Evolutionary conservation across 2,797 vertebrate species (phyloP).

Genomic region (Dermochelys coriacea): DNA sequence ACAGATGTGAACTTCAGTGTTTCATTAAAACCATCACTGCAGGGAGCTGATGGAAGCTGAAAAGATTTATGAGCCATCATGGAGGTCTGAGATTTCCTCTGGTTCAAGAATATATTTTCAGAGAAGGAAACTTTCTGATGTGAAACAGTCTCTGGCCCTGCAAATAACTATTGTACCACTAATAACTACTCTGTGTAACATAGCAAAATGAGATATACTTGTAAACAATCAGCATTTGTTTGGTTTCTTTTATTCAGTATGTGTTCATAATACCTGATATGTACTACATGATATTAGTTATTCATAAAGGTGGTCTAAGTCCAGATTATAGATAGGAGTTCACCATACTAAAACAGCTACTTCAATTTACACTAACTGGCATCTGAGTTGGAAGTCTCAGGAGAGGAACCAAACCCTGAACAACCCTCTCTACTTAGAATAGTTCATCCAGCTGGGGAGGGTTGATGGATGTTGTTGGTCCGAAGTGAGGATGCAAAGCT

Average conservation of each 20-base stretch:
- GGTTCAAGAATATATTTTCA: constrained; percentile 29
- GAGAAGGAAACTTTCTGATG: constrained; percentile 31
- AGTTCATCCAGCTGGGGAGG: neutral
- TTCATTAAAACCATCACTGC: constrained; percentile 72
- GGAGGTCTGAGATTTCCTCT: constrained; percentile 68
- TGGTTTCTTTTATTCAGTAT: neutral
- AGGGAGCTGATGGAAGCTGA: constrained; percentile 74
- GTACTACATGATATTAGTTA: neutral
- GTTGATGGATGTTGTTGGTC: fast-evolving
- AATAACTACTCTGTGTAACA: neutral
- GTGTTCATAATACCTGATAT: neutral
- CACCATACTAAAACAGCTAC: neutral
- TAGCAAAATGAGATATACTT: neutral
- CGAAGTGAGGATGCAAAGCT: neutral
- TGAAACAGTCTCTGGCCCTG: constrained; percentile 28
- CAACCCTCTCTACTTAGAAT: neutral
- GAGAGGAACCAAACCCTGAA: neutral
- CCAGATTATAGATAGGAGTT: constrained; percentile 1
- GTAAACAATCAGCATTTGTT: neutral
- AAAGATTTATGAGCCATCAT: constrained; percentile 67
- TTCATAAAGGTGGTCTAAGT: neutral
- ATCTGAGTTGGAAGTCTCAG: neutral
- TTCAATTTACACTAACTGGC: neutral
- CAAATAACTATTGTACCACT: fast-evolving
- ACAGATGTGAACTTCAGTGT: constrained; percentile 73